A percentile compares a stretch with the other conserved stretches of the same genome.
phyloP scores from a whole-genome alignment of 1,140 invertebrate species.

The Nephila pilipes region DNA sequence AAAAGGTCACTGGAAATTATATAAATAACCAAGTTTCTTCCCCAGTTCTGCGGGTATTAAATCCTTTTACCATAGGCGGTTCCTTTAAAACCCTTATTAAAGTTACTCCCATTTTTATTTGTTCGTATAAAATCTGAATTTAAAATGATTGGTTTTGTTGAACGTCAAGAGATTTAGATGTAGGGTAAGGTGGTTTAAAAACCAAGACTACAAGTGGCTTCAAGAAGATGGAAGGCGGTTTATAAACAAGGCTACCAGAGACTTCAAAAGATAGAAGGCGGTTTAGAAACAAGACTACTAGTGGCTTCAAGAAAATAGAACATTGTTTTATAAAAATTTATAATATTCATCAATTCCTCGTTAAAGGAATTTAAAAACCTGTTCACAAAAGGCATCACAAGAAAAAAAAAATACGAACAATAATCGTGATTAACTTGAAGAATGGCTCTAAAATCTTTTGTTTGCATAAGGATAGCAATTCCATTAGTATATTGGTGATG shows the following conservation, averaged over 20 bases:
- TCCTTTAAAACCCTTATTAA: neutral
- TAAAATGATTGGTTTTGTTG: neutral
- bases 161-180: neutral
- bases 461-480: too few relatives aligned
- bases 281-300: neutral
- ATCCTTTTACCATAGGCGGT: neutral
- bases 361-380: too few relatives aligned
- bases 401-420: too few relatives aligned
- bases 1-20: neutral
- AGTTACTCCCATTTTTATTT: neutral
- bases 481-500: too few relatives aligned
- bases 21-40: neutral
- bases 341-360: too few relatives aligned
- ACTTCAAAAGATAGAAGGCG: neutral
- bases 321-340: too few relatives aligned
- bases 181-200: neutral
- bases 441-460: too few relatives aligned
- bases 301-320: neutral
- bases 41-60: constrained; percentile 1
- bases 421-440: too few relatives aligned
- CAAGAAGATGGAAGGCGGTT: neutral
- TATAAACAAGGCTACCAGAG: neutral
- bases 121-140: constrained; percentile 14
- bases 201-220: neutral
- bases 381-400: too few relatives aligned